Conservation (phyloP, 2,113 vertebrate genomes). For the Delphinapterus leucas region DNA sequence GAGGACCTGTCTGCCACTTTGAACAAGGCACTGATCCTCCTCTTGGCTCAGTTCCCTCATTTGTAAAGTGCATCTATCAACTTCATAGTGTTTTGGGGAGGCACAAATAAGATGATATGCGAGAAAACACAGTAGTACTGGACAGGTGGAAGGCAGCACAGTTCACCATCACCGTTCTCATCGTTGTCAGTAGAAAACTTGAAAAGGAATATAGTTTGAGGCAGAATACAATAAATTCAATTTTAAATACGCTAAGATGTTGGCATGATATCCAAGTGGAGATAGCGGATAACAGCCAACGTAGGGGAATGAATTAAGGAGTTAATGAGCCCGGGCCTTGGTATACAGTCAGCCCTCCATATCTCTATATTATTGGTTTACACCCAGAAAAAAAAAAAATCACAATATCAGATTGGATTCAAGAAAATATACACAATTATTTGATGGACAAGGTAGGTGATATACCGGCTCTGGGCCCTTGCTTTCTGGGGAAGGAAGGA, state of each 20-base stretch:
- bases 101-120: neutral
- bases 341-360: neutral
- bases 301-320: neutral
- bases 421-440: neutral
- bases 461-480: neutral
- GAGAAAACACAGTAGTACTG: neutral
- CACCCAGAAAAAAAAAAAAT: neutral
- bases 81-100: neutral
- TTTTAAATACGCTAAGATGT: neutral
- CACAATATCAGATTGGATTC: neutral
- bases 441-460: neutral
- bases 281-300: neutral
- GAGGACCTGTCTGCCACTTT: neutral
- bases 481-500: neutral
- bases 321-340: neutral
- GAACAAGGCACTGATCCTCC: neutral
- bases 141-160: neutral
- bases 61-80: neutral
- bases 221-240: neutral
- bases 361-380: neutral
- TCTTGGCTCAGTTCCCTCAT: neutral
- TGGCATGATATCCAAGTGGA: neutral
- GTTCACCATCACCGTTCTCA: neutral
- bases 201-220: neutral
- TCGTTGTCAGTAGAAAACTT: neutral